Conservation (phyloP, 2,888 invertebrate genomes). For the Cheilosia soror region DNA sequence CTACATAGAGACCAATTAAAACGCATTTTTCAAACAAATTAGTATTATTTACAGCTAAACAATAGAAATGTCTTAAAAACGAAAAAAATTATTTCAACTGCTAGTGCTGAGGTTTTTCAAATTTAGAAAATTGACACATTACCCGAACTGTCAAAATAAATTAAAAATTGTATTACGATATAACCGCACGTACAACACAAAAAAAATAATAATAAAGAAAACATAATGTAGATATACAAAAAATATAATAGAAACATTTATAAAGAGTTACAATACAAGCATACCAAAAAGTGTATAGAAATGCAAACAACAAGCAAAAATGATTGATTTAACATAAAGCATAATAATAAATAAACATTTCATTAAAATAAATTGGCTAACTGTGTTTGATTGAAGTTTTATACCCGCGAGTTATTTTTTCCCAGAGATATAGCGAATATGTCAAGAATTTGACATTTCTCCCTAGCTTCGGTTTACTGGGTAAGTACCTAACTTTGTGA, state of each 20-base stretch:
- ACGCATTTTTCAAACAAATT: constrained; percentile 56
- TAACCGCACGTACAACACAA: constrained; percentile 50
- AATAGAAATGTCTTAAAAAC: not conserved
- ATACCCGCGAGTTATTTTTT: not conserved
- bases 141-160: constrained; percentile 54
- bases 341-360: constrained; percentile 63
- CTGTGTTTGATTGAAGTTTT: not conserved
- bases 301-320: constrained; percentile 37
- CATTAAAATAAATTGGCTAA: constrained; percentile 44
- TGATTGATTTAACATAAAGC: constrained; percentile 37
- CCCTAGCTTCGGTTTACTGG: too few species aligned
- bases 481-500: too few species aligned
- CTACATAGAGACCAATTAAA: constrained; percentile 71
- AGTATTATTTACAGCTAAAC: constrained; percentile 37
- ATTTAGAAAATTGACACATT: constrained; percentile 17
- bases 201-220: constrained; percentile 6
- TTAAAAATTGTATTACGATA: constrained; percentile 28
- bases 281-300: constrained; percentile 14
- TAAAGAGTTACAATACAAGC: constrained; percentile 7
- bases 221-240: constrained; percentile 29
- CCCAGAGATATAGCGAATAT: not conserved
- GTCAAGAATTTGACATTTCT: too few species aligned
- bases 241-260: constrained; percentile 33
- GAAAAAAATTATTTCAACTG: constrained; percentile 29
- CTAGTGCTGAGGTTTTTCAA: constrained; percentile 40